phyloP scores from a whole-genome alignment of 2,888 invertebrate genomes.

The Amphipoea lucens region DNA sequence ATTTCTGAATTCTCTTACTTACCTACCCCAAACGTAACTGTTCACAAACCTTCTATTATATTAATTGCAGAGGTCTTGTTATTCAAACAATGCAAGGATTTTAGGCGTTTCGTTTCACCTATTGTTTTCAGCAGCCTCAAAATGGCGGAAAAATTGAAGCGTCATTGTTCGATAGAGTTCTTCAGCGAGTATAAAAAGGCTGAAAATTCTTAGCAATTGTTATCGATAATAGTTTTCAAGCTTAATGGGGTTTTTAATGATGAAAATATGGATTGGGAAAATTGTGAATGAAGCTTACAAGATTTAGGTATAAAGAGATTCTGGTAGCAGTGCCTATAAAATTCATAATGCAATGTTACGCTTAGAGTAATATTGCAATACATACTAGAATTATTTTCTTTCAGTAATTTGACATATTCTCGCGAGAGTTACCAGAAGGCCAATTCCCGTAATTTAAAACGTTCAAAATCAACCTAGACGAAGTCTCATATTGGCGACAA shows the following conservation, averaged over 20 bases:
- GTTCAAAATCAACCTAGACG: too few relatives aligned
- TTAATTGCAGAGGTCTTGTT: slow-evolving; percentile 45
- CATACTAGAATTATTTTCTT: not conserved
- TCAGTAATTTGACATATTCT: not conserved
- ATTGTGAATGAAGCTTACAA: not conserved
- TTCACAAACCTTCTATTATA: slow-evolving; percentile 57
- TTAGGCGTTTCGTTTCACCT: slow-evolving; percentile 55
- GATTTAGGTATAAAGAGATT: not conserved
- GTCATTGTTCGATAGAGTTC: slow-evolving; percentile 47
- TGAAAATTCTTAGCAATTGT: slow-evolving; percentile 19
- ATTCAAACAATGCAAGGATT: slow-evolving; percentile 65
- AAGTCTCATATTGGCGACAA: too few relatives aligned
- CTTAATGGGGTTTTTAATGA: not conserved
- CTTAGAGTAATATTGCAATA: slow-evolving; percentile 11
- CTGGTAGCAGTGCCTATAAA: slow-evolving; percentile 4
- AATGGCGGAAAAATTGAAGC: slow-evolving; percentile 50
- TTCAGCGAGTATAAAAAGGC: slow-evolving; percentile 12
- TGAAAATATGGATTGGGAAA: not conserved
- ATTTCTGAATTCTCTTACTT: not conserved
- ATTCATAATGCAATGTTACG: slow-evolving; percentile 14
- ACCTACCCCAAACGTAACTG: slow-evolving; percentile 34
- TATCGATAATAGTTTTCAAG: slow-evolving; percentile 31
- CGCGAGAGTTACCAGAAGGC: too few relatives aligned
- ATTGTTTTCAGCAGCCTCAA: slow-evolving; percentile 63
- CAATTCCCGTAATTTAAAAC: too few relatives aligned